Evolutionary conservation across 1,140 invertebrate species (phyloP), one percentile per base, ranked within the genome.

Genomic region (Heliconius congener): DNA sequence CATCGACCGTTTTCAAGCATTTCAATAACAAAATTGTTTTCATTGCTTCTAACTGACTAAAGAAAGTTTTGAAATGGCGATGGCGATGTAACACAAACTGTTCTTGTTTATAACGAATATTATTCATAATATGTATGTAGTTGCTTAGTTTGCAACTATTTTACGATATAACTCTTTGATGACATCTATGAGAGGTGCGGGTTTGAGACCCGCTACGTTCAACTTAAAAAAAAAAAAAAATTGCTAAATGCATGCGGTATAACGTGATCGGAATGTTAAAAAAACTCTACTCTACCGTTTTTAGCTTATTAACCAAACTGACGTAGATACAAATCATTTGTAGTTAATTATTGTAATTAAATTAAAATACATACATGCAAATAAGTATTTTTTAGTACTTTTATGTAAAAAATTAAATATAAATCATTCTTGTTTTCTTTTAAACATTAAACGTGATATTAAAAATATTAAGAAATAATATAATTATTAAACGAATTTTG

Each of bases 11-110:
- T 66, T 66, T 66, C 27, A 66, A 30, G 60, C 30, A 66, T 66
- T 66, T 66, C 27, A 66, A 66, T 66, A 66, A 66, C 60, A 66
- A 66, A 66, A 27, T 66, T 66, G 60, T 66, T 66, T 66, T 66
- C 27, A 66, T 30, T 30, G 60, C 27, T 66, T 66, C 60, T 66
- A 13, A 27, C 23, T 27, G 27, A 30, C 9, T 66, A 13, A 66
- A 23, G 60, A 66, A 66, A 66, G 60, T 66, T 66, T 66, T 66
- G 60, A 66, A 66, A 66, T 30, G 27, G 23, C 60, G 8, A 27
- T 4, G 23, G n/a, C 57, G n/a, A 23, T 66, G 11, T 23, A 66
- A 66, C 30, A 66, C 60, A 66, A 27, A 30, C 60, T 66, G 23
- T 30, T 66, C n/a, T 30, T 30, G 27, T 23, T 2, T 27, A 1